phyloP scores from a whole-genome alignment of 2,113 vertebrate genomes.

The Tenrec ecaudatus region DNA sequence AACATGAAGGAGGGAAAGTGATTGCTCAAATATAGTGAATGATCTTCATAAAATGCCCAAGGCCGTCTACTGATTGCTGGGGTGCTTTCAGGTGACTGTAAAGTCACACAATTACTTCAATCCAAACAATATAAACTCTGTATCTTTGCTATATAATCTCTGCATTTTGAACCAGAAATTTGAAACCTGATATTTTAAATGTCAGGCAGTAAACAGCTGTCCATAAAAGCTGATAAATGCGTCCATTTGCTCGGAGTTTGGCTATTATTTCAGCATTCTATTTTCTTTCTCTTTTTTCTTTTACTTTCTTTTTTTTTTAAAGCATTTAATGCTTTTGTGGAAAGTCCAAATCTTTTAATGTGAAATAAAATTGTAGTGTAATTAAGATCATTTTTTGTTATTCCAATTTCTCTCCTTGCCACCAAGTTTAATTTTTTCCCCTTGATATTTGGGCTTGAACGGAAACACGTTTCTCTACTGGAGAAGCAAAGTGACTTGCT shows the following conservation, averaged over 20 bases:
- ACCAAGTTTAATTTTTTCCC: not conserved
- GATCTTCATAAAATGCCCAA: constrained; percentile 13
- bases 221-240: constrained; percentile 29
- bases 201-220: constrained; percentile 20
- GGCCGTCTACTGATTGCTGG: not conserved
- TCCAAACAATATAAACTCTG: not conserved
- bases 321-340: not conserved
- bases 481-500: too few relatives aligned
- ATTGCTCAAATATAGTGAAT: constrained; percentile 14
- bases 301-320: not conserved
- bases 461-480: too few relatives aligned
- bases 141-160: constrained; percentile 16
- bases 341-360: too few relatives aligned
- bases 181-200: constrained; percentile 46
- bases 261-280: not conserved
- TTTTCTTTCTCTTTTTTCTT: too few relatives aligned
- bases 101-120: constrained; percentile 3
- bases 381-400: not conserved
- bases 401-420: not conserved
- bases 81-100: constrained; percentile 18
- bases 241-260: not conserved
- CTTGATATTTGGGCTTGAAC: not conserved
- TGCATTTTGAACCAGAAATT: constrained; percentile 56
- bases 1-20: not conserved
- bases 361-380: not conserved